phyloP scores from a whole-genome alignment of 2,113 vertebrate genomes.

The Physeter macrocephalus region DNA sequence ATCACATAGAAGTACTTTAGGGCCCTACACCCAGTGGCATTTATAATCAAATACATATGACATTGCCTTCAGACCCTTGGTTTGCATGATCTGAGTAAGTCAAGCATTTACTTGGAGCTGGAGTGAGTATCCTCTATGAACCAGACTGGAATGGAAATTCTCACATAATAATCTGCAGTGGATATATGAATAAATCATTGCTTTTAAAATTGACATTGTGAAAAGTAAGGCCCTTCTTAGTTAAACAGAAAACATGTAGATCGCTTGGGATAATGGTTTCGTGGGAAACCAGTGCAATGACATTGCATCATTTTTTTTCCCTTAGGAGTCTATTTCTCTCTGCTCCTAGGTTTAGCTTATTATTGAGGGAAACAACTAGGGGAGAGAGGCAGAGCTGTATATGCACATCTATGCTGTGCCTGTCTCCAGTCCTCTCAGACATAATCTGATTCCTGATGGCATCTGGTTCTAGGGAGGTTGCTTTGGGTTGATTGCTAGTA shows the following conservation, averaged over 20 bases:
- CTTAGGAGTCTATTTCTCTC: not conserved
- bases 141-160: slow-evolving; percentile 1
- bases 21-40: not conserved
- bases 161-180: not conserved
- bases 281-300: not conserved
- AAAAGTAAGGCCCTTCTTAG: not conserved
- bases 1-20: not conserved
- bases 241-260: not conserved
- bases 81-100: slow-evolving; percentile 6
- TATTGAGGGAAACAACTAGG: not conserved
- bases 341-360: not conserved
- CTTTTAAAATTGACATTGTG: not conserved
- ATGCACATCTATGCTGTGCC: not conserved
- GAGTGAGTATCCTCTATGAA: not conserved
- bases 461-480: not conserved
- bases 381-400: not conserved
- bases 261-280: not conserved
- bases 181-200: not conserved
- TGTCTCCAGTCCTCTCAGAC: not conserved
- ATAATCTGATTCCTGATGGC: not conserved
- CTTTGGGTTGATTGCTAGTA: not conserved
- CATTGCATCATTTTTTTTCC: slow-evolving; percentile 3
- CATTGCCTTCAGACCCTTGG: not conserved
- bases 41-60: not conserved
- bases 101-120: not conserved